Evolutionary conservation across 2,888 invertebrate species (phyloP), one percentile per base, ranked within the genome.

Genomic region (Yponomeuta evonymella): DNA sequence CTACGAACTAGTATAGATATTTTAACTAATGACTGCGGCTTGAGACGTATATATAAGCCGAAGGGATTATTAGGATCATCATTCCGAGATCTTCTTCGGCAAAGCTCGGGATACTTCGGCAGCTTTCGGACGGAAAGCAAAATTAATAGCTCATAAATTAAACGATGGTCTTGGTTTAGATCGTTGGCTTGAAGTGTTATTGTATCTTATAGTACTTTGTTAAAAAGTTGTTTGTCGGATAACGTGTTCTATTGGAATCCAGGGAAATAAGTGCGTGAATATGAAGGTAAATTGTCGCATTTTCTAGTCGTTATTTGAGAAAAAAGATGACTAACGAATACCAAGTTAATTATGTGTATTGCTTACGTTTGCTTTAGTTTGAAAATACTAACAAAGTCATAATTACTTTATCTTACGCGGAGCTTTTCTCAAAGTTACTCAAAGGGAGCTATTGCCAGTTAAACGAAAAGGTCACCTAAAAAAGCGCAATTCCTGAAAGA

Each of bases 41-140:
- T 67, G 64, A 71, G 36, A 10, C 69, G 72, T 75, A 75, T 75
- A 33, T 33, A 75, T 74, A 75, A 74, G 72, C 68, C 71, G 68
- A 66, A 71, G 71, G 67, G 70, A 48, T n/a, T 48, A 64, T 48
- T 69, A 30, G 33, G 51, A 15, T 69, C 74, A 73, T 73, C 75
- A 75, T 71, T 73, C 68, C n/a, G 64, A 66, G 68, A 43, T 51
- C 72, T 72, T 72, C 72, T 75, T 67, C 67, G 65, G 69, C 70
- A 23, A 43, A 29, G 64, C n/a, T 29, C 64, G 51, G 51, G 12
- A 15, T 43, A 43, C 43, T 43, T 43, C 43, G 8, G 43, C 1
- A 43, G 43, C 43, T 58, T 58, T 58, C 15, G 51, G 5, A 15
- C 15, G 12, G 15, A 58, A 58, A 58, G 29, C 33, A 30, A 12